Base-by-base conservation (phyloP, 2,888 invertebrate species). In the Danaus chrysippus region DNA sequence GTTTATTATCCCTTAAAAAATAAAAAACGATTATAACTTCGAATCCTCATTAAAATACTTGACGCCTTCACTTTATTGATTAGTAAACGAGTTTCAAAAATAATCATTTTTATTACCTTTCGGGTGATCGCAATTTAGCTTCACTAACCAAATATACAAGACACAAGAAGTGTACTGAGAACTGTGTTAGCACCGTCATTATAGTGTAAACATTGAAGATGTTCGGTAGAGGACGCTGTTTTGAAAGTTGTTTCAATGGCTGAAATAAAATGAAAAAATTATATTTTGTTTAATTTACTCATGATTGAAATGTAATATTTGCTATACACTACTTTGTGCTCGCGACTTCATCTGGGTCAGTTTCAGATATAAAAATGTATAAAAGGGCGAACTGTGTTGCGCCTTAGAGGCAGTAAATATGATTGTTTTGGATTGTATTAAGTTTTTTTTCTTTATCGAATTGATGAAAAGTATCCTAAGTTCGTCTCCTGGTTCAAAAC, bases 131-230 rank as follows among this genome's bases (percentile, higher is more conserved):
- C 0, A 92, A 79, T 10, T 93, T 94, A 1, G 97, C 97, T 83
- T 96, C 94, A 65, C 93, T 93, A 2, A 98, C 98, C 71, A 99
- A 90, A 82, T 95, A 98, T 56, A 99, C 93, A 42, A 99, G 93
- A 71, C 97, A 96, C 10, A 94, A 81, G 88, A 99, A 99, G 83
- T 99, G 99, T 6, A 99, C 97, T 41, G 95, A 93, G 86, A 99
- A 99, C 88, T 99, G 99, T 0, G 95, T 86, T 55, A 99, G 90
- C 62, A 99, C 99, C 1, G 99, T 99, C 75, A 97, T 92, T 70
- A 99, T 94, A 0, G 99, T 99, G 86, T 99, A 99, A 58, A 97
- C 83, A 86, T 99, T 99, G 91, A 99, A 99, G 70, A 99, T 99
- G 84, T 99, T 99, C 54, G 99, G 98, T 71, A 99, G 92, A 0